Evolutionary conservation across 2,113 vertebrate species (phyloP).

Genomic region (Paralichthys olivaceus): DNA sequence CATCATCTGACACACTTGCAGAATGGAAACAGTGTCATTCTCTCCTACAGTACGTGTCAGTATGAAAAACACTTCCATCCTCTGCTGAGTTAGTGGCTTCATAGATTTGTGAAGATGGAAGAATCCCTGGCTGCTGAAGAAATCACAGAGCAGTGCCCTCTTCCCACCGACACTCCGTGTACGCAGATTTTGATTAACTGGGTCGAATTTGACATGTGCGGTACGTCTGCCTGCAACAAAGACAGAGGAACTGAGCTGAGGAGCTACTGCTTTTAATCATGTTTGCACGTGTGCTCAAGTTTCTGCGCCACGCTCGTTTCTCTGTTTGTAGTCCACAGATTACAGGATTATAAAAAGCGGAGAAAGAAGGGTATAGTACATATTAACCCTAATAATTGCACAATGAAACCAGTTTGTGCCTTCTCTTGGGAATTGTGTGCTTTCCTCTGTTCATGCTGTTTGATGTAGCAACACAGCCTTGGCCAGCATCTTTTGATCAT

Average conservation of each 20-base stretch:
- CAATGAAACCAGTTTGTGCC: slow-evolving; percentile 28
- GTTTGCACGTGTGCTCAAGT: slow-evolving; percentile 45
- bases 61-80: slow-evolving; percentile 29
- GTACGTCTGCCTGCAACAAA: slow-evolving; percentile 56
- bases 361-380: slow-evolving; percentile 40
- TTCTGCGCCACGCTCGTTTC: slow-evolving; percentile 24
- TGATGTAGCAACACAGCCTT: slow-evolving; percentile 59
- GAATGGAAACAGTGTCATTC: slow-evolving; percentile 26
- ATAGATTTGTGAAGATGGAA: slow-evolving; percentile 41
- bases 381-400: slow-evolving; percentile 70
- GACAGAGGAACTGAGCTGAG: slow-evolving; percentile 40
- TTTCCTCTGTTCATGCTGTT: slow-evolving; percentile 48
- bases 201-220: slow-evolving; percentile 57
- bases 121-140: slow-evolving; percentile 60
- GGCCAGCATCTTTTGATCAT: slow-evolving; percentile 65
- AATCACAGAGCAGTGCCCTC: slow-evolving; percentile 62
- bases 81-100: slow-evolving; percentile 32
- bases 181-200: slow-evolving; percentile 73
- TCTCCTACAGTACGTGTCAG: slow-evolving; percentile 50
- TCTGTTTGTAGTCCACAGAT: slow-evolving; percentile 41
- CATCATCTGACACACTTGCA: slow-evolving; percentile 54
- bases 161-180: slow-evolving; percentile 58
- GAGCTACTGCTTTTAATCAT: slow-evolving; percentile 63
- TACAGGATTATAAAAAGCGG: slow-evolving; percentile 40
- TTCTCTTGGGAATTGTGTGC: slow-evolving; percentile 21